These are phyloP conservation scores for Anadara kagoshimensis DNA, from an alignment of 1,140 invertebrate genomes.

Conservation along the genomic window DNA sequence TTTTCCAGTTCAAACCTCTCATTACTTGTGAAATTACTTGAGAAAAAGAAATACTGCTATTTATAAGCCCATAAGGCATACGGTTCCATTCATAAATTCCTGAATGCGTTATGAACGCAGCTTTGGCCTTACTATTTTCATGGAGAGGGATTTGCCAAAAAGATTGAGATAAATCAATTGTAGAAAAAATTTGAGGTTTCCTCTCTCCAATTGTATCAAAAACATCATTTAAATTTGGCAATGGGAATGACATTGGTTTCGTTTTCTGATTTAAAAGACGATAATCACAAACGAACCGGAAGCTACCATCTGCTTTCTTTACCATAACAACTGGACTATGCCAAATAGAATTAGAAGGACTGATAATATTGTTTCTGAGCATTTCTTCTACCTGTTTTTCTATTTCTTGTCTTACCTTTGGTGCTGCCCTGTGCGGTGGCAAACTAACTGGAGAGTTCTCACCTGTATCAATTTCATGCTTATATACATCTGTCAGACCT, in stretches of 20 bases:
- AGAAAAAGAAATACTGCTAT: constrained; percentile 31
- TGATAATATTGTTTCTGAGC: constrained; percentile 36
- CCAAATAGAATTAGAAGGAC: constrained; percentile 42
- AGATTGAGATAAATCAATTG: too few species aligned
- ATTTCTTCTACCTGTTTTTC: constrained; percentile 38
- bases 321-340: constrained; percentile 44
- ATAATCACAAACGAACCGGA: constrained; percentile 15
- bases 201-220: too few species aligned
- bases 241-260: constrained; percentile 11
- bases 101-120: constrained; percentile 38
- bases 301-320: constrained; percentile 20
- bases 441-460: too few species aligned
- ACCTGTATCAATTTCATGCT: too few species aligned
- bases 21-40: constrained; percentile 15
- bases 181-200: too few species aligned
- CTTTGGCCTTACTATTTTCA: constrained; percentile 22
- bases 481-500: too few species aligned
- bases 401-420: constrained; percentile 27
- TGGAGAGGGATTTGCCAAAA: constrained; percentile 10
- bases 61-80: neutral
- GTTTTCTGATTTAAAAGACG: neutral
- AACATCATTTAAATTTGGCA: too few species aligned
- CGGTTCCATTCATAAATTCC: constrained; percentile 8
- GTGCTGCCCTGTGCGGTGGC: constrained; percentile 29
- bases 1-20: constrained; percentile 39